Base-by-base conservation (phyloP, 2,797 vertebrate species). In the Parambassis ranga region DNA sequence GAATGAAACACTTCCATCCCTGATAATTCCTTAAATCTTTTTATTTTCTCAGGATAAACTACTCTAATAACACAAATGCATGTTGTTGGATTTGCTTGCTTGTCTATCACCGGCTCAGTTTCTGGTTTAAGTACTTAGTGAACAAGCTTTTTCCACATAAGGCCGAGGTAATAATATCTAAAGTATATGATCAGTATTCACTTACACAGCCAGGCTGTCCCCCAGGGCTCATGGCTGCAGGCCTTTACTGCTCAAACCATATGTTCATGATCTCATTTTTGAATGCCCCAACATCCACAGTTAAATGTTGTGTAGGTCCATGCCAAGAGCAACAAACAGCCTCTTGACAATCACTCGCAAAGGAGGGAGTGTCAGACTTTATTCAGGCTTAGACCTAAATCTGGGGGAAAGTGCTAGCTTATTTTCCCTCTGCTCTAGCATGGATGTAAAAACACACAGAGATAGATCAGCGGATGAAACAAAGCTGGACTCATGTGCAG, bases 271-370 rank as follows among this genome's bases (percentile, higher is more conserved):
- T 82, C 84, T 89, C 79, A 86, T 81, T 78, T 81, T 57, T 39
- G 56, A 76, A 74, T 83, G 78, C 65, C 65, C 74, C 56, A 18
- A 56, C 47, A 52, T 82, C 78, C 71, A 72, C 44, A 58, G 67
- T 65, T 77, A 83, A 87, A 89, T 52, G 71, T 88, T 91, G 82
- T 88, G 69, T 77, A 75, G 67, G 48, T 61, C 44, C 66, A 62
- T 84, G 84, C 88, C 90, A 91, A 90, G 68, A 82, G 56, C 82
- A 89, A 89, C 85, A 88, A 84, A 75, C 65, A 86, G 74, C 65
- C 82, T 84, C 74, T 67, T 69, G 79, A 88, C 73, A 74, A 84
- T 87, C 81, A 72, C 65, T 83, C 42, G 39, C 65, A 68, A 84
- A 69, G 69, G 74, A 88, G 75, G 83, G 82, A 83, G 81, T 82